Conservation (phyloP, 2,888 invertebrate genomes). For the Acronicta alni region DNA sequence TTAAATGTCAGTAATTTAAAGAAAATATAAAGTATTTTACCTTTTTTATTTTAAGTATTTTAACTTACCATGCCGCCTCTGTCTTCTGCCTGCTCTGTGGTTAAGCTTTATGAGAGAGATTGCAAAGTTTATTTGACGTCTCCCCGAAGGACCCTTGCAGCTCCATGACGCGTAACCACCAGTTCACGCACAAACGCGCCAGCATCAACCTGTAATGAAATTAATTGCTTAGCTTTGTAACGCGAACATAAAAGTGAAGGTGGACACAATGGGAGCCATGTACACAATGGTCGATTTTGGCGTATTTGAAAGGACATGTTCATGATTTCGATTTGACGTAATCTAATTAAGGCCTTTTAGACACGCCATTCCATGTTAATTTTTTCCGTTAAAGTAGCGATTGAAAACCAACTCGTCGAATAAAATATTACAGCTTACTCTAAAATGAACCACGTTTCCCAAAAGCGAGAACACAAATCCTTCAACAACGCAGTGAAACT, state of each 20-base stretch:
- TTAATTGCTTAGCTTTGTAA: constrained; percentile 65
- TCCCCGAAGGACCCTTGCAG: constrained; percentile 68
- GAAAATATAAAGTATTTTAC: too few relatives aligned
- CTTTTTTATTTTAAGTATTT: too few relatives aligned
- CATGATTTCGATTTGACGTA: too few relatives aligned
- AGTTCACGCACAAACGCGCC: constrained; percentile 72
- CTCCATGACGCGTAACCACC: constrained; percentile 60
- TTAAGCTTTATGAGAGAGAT: constrained; percentile 66
- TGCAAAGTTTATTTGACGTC: constrained; percentile 76
- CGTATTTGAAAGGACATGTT: background rate
- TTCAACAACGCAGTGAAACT: constrained; percentile 24
- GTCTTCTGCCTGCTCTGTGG: constrained; percentile 39
- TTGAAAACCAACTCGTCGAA: too few relatives aligned
- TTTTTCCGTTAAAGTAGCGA: too few relatives aligned
- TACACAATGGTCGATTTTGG: constrained; percentile 9
- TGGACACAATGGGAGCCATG: background rate
- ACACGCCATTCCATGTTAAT: too few relatives aligned
- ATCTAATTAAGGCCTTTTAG: too few relatives aligned
- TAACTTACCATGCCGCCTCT: constrained; percentile 20
- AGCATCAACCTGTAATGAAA: constrained; percentile 69
- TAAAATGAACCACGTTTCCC: background rate
- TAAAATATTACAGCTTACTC: background rate
- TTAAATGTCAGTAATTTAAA: too few relatives aligned
- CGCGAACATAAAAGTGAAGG: constrained; percentile 36
- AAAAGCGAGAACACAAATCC: constrained; percentile 18